These are phyloP conservation scores for Microchrysa polita DNA, from an alignment of 2,888 invertebrate genomes.

Conservation along the genomic window DNA sequence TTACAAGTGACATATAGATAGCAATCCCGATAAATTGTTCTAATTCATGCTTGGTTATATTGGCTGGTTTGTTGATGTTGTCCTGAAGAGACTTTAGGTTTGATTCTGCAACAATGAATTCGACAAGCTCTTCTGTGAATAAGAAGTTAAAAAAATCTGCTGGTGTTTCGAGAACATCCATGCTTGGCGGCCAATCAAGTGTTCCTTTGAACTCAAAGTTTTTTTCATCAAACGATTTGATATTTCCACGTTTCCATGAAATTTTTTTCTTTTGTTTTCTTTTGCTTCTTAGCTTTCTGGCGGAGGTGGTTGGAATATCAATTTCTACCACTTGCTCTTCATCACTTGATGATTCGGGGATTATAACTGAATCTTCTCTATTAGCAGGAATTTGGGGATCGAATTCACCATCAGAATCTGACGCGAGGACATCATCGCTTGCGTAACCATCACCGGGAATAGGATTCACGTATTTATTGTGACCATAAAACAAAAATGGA, in stretches of 20 bases:
- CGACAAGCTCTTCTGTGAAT: constrained; percentile 21
- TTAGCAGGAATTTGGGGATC: neutral
- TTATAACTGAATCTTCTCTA: neutral
- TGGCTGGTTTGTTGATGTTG: constrained; percentile 11
- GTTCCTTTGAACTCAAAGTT: neutral
- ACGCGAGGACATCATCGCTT: constrained; percentile 3
- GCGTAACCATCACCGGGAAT: constrained; percentile 5
- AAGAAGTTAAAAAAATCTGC: constrained; percentile 34
- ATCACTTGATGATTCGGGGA: neutral
- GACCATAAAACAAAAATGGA: neutral
- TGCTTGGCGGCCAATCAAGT: neutral
- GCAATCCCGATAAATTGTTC: constrained; percentile 37
- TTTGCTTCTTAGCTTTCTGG: too few relatives aligned
- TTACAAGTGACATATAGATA: constrained; percentile 18
- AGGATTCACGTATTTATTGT: constrained; percentile 10
- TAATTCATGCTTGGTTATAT: constrained; percentile 20
- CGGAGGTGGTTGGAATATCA: too few relatives aligned
- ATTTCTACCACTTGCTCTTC: too few relatives aligned
- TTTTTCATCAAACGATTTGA: too few relatives aligned
- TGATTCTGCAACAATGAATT: constrained; percentile 8
- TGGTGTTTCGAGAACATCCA: constrained; percentile 5
- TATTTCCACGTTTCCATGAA: too few relatives aligned
- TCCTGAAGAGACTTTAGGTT: constrained; percentile 22
- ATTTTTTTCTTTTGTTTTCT: too few relatives aligned
- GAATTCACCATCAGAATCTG: neutral